phyloP scores from a whole-genome alignment of 2,113 vertebrate genomes.

The rat (Rattus norvegicus) region GRCr8 NC_086023.1:129212001-129212500 shows the following conservation, averaged over 20 bases:
- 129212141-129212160: accelerated
- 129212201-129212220: neutral
- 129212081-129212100: too few relatives aligned
- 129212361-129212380: neutral
- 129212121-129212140: neutral
- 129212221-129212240: slow-evolving; percentile 42
- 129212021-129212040: too few relatives aligned
- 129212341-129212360: neutral
- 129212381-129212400: slow-evolving; percentile 52
- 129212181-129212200: slow-evolving; percentile 30
- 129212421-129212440: slow-evolving; percentile 3
- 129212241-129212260: slow-evolving; percentile 33
- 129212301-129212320: slow-evolving; percentile 33
- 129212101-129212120: too few relatives aligned
- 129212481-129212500: neutral
- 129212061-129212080: too few relatives aligned
- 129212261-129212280: neutral
- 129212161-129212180: neutral
- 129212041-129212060: too few relatives aligned
- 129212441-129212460: slow-evolving; percentile 43
- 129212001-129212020: too few relatives aligned
- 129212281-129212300: slow-evolving; percentile 28
- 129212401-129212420: neutral
- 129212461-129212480: neutral
- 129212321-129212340: neutral